These are phyloP conservation scores for Bos indicus DNA, from an alignment of 2,113 vertebrate species.

Conservation along the genomic window DNA sequence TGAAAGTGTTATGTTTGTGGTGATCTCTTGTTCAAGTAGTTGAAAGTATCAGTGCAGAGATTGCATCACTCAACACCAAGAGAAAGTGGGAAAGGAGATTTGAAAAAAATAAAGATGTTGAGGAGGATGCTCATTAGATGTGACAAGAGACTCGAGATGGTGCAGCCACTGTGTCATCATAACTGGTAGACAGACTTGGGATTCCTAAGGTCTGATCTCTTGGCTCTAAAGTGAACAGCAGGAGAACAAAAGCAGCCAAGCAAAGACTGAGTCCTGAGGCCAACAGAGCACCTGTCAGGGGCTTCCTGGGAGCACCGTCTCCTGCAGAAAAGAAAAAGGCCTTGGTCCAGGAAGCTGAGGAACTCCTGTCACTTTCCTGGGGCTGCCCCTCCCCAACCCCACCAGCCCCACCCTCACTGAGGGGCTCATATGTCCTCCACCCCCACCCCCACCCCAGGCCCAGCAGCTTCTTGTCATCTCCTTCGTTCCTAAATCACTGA, in stretches of 20 bases:
- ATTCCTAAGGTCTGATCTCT: rapidly evolving
- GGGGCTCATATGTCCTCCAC: too few species aligned
- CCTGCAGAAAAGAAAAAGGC: neutral
- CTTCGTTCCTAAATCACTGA: too few species aligned
- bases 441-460: too few species aligned
- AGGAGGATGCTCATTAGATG: neutral
- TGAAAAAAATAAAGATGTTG: rapidly evolving
- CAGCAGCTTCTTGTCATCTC: neutral
- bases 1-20: neutral
- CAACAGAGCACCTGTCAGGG: rapidly evolving
- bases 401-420: rapidly evolving
- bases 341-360: neutral
- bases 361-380: too few species aligned
- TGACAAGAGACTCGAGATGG: rapidly evolving
- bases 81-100: too few species aligned
- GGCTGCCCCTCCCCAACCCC: neutral
- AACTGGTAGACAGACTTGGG: too few species aligned
- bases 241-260: rapidly evolving
- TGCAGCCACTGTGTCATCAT: rapidly evolving
- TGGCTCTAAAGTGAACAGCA: neutral
- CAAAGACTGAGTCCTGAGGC: neutral
- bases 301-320: rapidly evolving
- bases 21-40: too few species aligned
- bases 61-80: neutral
- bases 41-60: neutral